These are phyloP conservation scores for Chloropsis cyanopogon DNA, from an alignment of 2,113 vertebrate species.

Conservation along the genomic window DNA sequence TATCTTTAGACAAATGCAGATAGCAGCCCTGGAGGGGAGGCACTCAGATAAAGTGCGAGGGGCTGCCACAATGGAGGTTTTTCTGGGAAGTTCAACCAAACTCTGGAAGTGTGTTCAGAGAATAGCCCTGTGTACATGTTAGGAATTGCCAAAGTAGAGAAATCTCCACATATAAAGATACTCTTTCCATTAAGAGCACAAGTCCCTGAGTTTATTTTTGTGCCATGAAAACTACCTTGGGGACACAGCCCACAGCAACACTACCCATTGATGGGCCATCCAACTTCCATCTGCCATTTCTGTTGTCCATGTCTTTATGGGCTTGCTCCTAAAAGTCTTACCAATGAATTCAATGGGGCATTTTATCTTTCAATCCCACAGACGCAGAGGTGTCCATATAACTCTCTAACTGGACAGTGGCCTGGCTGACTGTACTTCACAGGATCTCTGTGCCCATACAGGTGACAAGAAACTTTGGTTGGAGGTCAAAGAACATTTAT, in stretches of 20 bases:
- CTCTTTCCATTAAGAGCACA: neutral
- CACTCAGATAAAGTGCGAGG: neutral
- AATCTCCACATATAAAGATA: too few species aligned
- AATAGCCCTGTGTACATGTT: accelerated
- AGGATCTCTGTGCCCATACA: neutral
- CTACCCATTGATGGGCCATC: neutral
- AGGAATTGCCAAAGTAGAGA: neutral
- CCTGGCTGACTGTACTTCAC: neutral
- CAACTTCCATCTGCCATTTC: neutral
- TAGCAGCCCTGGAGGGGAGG: neutral
- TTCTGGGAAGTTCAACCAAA: neutral
- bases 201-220: neutral
- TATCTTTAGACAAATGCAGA: neutral
- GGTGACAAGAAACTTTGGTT: neutral
- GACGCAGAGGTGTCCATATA: neutral
- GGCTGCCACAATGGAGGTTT: neutral
- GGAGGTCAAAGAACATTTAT: neutral
- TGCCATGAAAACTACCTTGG: neutral
- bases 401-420: neutral
- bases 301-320: neutral
- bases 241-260: neutral
- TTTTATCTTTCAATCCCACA: neutral
- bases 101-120: neutral
- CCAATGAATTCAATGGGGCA: neutral
- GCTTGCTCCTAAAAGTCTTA: neutral